These are phyloP conservation scores for Drosophila paramelanica DNA, from an alignment of 2,888 invertebrate genomes.

Conservation along the genomic window DNA sequence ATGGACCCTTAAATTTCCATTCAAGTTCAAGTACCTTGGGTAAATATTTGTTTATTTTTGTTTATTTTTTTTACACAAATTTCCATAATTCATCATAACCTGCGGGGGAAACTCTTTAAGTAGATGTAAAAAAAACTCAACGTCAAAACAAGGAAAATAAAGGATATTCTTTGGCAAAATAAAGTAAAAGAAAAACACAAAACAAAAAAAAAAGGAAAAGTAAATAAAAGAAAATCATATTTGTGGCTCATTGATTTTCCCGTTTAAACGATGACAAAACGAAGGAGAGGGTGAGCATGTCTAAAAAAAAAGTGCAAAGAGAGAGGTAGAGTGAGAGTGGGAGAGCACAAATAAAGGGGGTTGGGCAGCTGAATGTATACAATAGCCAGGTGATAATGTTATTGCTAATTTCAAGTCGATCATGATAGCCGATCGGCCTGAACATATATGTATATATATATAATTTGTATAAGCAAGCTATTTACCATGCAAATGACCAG, in stretches of 20 bases:
- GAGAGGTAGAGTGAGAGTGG: constrained; percentile 5
- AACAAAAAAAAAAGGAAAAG: constrained; percentile 4
- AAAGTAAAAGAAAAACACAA: constrained; percentile 1
- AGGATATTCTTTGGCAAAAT: constrained; percentile 15
- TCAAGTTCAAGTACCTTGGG: constrained; percentile 9
- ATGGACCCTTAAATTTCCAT: not conserved
- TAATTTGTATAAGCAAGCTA: not conserved
- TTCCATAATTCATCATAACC: constrained; percentile 30
- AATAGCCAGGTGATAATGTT: constrained; percentile 15
- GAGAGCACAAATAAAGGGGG: constrained; percentile 16
- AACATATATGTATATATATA: constrained; percentile 5
- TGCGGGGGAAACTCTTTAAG: constrained; percentile 24
- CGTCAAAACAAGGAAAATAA: constrained; percentile 14
- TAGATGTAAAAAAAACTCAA: constrained; percentile 13
- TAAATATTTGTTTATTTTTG: constrained; percentile 17
- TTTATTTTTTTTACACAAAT: constrained; percentile 11
- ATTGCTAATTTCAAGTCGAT: constrained; percentile 21
- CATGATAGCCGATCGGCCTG: constrained; percentile 30
- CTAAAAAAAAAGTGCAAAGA: constrained; percentile 22
- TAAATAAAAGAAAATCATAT: constrained; percentile 33
- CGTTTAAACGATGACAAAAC: constrained; percentile 27
- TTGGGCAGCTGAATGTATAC: constrained; percentile 4
- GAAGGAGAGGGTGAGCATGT: constrained; percentile 27
- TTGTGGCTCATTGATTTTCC: constrained; percentile 54
- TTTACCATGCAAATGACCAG: constrained; percentile 26